Evolutionary conservation across 2,888 invertebrate species (phyloP), one percentile per base, ranked within the genome.

Genomic region (Lochmaea crataegi): DNA sequence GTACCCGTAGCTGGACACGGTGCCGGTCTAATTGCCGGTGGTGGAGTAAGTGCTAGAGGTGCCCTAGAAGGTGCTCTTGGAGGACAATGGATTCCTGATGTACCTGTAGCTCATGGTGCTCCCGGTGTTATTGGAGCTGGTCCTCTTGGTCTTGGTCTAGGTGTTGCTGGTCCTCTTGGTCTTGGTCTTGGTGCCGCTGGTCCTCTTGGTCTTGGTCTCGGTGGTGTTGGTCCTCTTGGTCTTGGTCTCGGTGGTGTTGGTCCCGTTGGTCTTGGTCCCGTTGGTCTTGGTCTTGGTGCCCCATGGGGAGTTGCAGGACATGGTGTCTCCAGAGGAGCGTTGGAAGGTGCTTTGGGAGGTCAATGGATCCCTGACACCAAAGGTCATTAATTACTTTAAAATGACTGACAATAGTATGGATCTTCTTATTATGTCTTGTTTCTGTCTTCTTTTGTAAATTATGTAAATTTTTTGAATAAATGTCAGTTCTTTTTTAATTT

Each of bases 291-390:
- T 58, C 57, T 73, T 65, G 77, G 76, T 61, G 60, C 63, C 41
- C 58, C 68, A 68, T 68, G 76, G 75, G 71, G 68, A 48, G 18
- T 71, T n/a, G 71, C 66, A n/a, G 71, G 63, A 22, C 70, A 68
- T 45, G 74, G 71, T 16, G 68, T 65, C 9, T 74, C 78, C 65
- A 77, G 70, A 74, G 78, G 78, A 51, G 68, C 76, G 9, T 26
- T 78, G 10, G 78, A 77, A 74, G 77, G 77, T 60, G 79, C 78
- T 65, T 71, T 79, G 26, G 82, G 82, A 77, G 83, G 83, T 41
- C 82, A 82, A 79, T 83, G 81, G 80, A 79, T 82, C 53, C 82
- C 82, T 26, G 82, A 82, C 72, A 68, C 80, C 74, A 53, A 60
- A 45, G 73, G 65, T 22, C 67, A 66, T 53, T 65, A 65, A 65